Base-by-base conservation (phyloP, 2,113 vertebrate species). In the Chionomys nivalis region DNA sequence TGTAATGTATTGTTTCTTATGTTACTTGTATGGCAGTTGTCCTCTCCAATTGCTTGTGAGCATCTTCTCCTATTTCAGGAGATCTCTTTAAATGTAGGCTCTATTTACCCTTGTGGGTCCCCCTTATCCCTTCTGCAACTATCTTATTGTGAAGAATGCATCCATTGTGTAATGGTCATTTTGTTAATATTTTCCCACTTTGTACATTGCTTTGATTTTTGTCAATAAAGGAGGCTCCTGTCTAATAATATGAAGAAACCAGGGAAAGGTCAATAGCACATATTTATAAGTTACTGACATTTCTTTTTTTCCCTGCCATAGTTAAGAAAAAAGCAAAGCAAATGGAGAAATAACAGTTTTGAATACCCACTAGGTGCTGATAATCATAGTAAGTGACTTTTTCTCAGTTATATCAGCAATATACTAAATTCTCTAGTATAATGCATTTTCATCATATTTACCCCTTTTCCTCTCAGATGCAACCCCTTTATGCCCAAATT, bases 201-300 rank as follows among this genome's bases (percentile, higher is more conserved):
- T 83, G 63, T 77, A 42, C 36, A 72, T 73, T 89, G 26, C 7
- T 82, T 96, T 52, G 4, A 63, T 86, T 89, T 17, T 94, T 95
- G 39, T 8, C 16, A 93, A 16, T 52, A 89, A 83, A 94, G 39
- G 12, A 95, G 70, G 13, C 7, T 11, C 44, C 28, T 49, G 19
- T 13, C 3, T 89, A 39, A 6, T 52, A 73, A 82, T 36, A 91
- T n/a, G 26, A 92, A 42, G 39, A 68, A 33, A 9, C 21, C n/a
- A n/a, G 11, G 49, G 10, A 26, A 90, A 7, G 3, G 14, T 55
- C 90, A 52, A 39, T 28, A 44, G 39, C 44, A 85, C n/a, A 36
- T 21, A 81, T 10, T 72, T 87, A 4, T 14, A 83, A 72, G 5
- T 78, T 91, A 42, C n/a, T 94, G 87, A 77, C 31, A 73, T 85